A percentile compares a stretch with the other conserved stretches of the same genome.
Conservation (phyloP, 2,113 vertebrate species). For the Martes martes region DNA sequence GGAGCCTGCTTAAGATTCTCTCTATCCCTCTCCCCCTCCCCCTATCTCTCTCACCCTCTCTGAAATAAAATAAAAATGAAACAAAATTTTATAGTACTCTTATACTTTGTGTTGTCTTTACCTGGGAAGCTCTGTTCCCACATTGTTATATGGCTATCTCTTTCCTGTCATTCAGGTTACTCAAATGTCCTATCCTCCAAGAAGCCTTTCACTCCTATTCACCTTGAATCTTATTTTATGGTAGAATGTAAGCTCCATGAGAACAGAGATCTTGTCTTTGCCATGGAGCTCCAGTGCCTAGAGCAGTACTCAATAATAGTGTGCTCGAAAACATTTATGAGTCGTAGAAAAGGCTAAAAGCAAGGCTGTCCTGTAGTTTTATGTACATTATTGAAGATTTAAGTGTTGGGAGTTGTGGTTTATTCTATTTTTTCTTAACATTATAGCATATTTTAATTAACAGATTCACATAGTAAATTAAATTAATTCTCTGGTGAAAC, state of each 20-base stretch:
- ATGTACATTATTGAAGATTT: conserved; percentile 8
- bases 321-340: background rate
- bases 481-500: background rate
- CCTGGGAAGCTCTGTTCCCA: background rate
- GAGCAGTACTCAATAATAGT: background rate
- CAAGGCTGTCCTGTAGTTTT: background rate
- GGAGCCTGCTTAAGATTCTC: background rate
- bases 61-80: background rate
- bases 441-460: conserved; percentile 37
- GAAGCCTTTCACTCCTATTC: background rate
- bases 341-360: background rate
- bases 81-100: background rate
- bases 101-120: background rate
- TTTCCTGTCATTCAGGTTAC: background rate
- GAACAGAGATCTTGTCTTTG: background rate
- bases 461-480: background rate
- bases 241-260: background rate
- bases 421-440: background rate
- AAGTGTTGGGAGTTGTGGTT: background rate
- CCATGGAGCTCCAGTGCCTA: background rate
- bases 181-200: background rate
- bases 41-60: background rate
- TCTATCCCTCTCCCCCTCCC: background rate
- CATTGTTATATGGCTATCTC: background rate
- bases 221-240: background rate